Percentiles rank a stretch among this genome's conserved stretches.
These are phyloP conservation scores for Fopius arisanus DNA, from an alignment of 1,140 invertebrate species.

Conservation along the genomic window DNA sequence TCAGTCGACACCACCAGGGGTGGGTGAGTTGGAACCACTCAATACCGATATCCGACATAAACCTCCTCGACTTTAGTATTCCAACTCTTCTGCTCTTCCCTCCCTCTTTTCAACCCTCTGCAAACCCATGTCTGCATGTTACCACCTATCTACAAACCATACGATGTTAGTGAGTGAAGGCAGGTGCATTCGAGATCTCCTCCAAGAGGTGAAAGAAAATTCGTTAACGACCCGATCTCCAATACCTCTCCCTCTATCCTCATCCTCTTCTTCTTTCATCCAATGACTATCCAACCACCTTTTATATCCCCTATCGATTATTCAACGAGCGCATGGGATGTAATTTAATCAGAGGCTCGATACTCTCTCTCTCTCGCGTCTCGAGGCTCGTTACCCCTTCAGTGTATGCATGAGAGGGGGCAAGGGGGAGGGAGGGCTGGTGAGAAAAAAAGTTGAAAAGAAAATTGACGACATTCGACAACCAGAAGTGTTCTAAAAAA, in stretches of 20 bases:
- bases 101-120: not conserved
- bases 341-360: conserved; percentile 37
- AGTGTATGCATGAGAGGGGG: not conserved
- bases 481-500: not conserved
- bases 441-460: not conserved
- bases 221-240: conserved; percentile 33
- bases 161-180: conserved; percentile 22
- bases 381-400: conserved; percentile 20
- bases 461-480: not conserved
- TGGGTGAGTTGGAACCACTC: not conserved
- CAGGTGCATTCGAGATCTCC: conserved; percentile 18
- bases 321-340: conserved; percentile 34
- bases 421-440: not conserved
- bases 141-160: conserved; percentile 1
- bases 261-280: not conserved
- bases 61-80: conserved; percentile 4
- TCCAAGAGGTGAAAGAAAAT: conserved; percentile 23
- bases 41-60: not conserved
- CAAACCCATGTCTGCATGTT: not conserved
- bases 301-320: conserved; percentile 37
- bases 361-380: conserved; percentile 23
- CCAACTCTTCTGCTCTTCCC: not conserved
- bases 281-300: conserved; percentile 26
- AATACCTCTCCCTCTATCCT: conserved; percentile 1
- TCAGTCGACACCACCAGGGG: too few relatives aligned